phyloP scores from a whole-genome alignment of 2,888 invertebrate genomes.

The Tetanocera ferruginea region DNA sequence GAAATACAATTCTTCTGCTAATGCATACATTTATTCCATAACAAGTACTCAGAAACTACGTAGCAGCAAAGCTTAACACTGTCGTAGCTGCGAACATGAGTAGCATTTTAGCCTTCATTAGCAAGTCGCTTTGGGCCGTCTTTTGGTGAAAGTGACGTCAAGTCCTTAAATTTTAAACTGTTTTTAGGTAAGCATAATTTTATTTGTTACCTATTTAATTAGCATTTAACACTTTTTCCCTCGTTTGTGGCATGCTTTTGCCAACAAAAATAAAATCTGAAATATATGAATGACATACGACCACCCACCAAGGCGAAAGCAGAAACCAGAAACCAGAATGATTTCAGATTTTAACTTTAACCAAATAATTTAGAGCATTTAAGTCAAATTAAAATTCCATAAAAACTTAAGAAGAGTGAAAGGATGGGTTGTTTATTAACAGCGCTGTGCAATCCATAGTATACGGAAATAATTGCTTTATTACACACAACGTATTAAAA shows the following conservation, averaged over 20 bases:
- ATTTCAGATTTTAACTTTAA: not conserved
- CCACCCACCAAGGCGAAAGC: not conserved
- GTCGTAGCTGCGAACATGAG: constrained; percentile 19
- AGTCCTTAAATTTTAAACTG: constrained; percentile 16
- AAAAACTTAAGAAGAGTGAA: not conserved
- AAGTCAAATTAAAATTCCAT: not conserved
- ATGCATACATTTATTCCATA: not conserved
- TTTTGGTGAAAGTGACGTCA: constrained; percentile 62
- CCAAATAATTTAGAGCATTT: not conserved
- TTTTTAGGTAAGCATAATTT: constrained; percentile 12
- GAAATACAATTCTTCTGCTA: not conserved
- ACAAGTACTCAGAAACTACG: not conserved
- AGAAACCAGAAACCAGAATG: not conserved
- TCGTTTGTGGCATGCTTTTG: no score
- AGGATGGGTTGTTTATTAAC: not conserved
- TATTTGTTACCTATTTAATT: constrained; percentile 25
- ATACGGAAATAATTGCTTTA: constrained; percentile 8
- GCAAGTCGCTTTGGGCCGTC: constrained; percentile 63
- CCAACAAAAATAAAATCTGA: no score
- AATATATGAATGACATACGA: not conserved
- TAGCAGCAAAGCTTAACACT: constrained; percentile 20
- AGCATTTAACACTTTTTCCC: constrained; percentile 23
- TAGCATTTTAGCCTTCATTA: constrained; percentile 52
- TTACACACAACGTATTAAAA: not conserved
- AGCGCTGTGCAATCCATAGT: not conserved